These are phyloP conservation scores for Scaptomyza reducta DNA, from an alignment of 2,888 invertebrate species.

Conservation along the genomic window DNA sequence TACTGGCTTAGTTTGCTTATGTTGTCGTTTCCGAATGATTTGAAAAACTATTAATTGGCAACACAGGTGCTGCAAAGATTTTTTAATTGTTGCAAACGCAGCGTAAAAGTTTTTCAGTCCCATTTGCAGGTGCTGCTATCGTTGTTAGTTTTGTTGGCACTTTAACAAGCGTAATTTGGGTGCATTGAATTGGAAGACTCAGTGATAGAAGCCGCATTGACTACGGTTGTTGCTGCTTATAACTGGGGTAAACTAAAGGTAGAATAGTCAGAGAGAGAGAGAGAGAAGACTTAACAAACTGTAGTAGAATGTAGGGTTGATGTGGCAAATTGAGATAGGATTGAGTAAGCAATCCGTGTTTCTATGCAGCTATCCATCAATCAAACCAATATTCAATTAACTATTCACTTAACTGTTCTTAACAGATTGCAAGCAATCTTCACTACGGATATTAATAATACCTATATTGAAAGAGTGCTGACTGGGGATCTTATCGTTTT, in stretches of 20 bases:
- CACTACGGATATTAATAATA: not conserved
- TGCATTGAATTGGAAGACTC: slow-evolving; percentile 62
- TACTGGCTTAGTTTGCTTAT: slow-evolving; percentile 21
- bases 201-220: slow-evolving; percentile 36
- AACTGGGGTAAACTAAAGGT: not conserved
- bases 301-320: not conserved
- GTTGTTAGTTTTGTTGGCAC: slow-evolving; percentile 17
- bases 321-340: slow-evolving; percentile 10
- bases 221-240: slow-evolving; percentile 26
- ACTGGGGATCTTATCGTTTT: not conserved
- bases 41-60: slow-evolving; percentile 71
- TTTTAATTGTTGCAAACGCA: slow-evolving; percentile 64
- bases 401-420: slow-evolving; percentile 38
- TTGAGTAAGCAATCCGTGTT: slow-evolving; percentile 24
- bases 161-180: slow-evolving; percentile 54
- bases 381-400: slow-evolving; percentile 49
- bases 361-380: slow-evolving; percentile 32
- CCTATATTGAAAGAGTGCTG: not conserved
- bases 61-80: slow-evolving; percentile 48
- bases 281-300: not conserved
- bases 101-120: slow-evolving; percentile 48
- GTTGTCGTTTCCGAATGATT: slow-evolving; percentile 48
- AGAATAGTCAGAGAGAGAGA: not conserved
- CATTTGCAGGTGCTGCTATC: slow-evolving; percentile 8
- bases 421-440: slow-evolving; percentile 26